phyloP scores from a whole-genome alignment of 53 echinoderm and acorn worm species.

The Stichopus horrens region DNA sequence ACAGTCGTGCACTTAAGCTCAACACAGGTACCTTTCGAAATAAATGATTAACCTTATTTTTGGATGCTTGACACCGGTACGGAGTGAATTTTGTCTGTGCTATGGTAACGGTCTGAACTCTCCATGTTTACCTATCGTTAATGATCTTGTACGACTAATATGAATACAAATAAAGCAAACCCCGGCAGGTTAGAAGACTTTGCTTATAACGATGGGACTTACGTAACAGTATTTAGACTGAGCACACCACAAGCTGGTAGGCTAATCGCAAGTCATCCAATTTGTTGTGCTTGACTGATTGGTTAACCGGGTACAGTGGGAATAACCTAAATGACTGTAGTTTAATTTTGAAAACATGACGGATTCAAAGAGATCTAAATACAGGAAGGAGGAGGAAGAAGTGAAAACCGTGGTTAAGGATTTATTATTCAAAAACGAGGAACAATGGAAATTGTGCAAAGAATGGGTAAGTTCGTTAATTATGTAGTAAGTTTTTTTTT shows the following conservation, averaged over 20 bases:
- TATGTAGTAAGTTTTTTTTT: no score
- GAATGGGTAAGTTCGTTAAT: neutral
- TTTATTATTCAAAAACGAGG: neutral
- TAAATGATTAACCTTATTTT: no score
- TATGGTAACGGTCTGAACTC: neutral
- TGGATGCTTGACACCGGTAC: no score
- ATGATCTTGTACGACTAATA: neutral
- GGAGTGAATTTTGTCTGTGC: no score
- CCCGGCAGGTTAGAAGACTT: neutral
- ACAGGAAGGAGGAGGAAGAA: neutral
- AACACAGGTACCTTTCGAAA: no score
- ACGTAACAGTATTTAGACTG: neutral
- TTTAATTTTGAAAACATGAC: neutral
- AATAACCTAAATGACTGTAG: neutral
- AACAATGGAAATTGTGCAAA: conserved; percentile 16
- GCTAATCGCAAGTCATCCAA: no score
- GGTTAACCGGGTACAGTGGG: neutral
- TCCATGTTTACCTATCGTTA: neutral
- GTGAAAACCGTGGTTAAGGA: neutral
- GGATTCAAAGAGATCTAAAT: neutral
- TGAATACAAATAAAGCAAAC: neutral
- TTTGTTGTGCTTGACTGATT: no score
- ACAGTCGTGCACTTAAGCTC: no score
- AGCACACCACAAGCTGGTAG: no score
- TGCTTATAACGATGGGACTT: neutral